phyloP scores from a whole-genome alignment of 2,113 vertebrate species.

The Phoenicopterus ruber region DNA sequence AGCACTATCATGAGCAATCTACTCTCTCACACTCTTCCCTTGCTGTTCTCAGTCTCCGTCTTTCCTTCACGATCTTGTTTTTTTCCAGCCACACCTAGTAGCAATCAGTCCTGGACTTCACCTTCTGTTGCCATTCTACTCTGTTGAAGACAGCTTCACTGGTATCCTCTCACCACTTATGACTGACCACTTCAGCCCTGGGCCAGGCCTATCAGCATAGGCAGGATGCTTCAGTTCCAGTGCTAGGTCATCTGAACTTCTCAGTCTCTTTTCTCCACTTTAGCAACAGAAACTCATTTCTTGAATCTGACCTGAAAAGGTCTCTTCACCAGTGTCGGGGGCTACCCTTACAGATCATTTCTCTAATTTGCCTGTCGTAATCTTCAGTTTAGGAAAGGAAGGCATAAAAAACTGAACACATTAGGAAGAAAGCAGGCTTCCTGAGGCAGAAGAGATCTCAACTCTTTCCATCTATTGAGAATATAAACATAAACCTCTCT shows the following conservation, averaged over 20 bases:
- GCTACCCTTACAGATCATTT: neutral
- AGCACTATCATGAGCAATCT: neutral
- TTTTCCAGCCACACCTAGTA: neutral
- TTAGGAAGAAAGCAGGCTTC: neutral
- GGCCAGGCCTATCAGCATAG: neutral
- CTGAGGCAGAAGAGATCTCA: neutral
- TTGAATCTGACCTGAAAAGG: neutral
- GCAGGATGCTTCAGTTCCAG: neutral
- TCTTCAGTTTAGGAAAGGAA: neutral
- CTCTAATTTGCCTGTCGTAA: neutral
- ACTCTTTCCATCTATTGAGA: neutral
- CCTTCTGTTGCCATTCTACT: neutral
- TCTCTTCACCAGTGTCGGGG: neutral
- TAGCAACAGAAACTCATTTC: neutral
- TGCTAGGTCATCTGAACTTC: neutral
- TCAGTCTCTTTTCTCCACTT: neutral
- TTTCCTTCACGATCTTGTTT: neutral
- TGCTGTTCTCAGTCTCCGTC: neutral
- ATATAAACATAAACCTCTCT: neutral
- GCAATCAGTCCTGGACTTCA: neutral
- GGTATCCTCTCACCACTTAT: neutral
- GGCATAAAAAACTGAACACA: neutral
- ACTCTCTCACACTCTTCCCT: neutral
- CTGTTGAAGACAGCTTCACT: neutral
- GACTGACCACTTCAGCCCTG: neutral